Evolutionary conservation across 2,113 vertebrate genomes (phyloP).

Genomic region (Elanus axillaris): DNA sequence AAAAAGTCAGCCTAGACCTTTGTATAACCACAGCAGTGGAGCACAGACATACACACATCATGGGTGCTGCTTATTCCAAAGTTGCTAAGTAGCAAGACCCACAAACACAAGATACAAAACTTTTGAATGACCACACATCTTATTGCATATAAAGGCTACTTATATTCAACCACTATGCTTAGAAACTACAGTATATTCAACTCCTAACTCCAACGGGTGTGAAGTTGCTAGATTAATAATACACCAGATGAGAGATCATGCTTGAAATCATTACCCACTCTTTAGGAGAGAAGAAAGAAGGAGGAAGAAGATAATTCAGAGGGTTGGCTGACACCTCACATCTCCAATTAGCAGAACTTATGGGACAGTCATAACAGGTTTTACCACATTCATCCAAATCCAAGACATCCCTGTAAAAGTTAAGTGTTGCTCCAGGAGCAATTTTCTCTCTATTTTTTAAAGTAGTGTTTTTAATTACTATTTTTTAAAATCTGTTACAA

Average conservation of each 20-base stretch:
- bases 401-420: not conserved
- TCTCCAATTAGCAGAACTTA: not conserved
- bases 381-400: conserved; percentile 42
- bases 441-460: not conserved
- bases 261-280: not conserved
- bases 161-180: not conserved
- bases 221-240: not conserved
- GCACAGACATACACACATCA: not conserved
- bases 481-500: not conserved
- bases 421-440: not conserved
- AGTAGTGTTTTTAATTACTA: not conserved
- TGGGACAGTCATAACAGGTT: conserved; percentile 37
- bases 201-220: not conserved
- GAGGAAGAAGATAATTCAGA: conserved; percentile 18
- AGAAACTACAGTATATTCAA: not conserved
- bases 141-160: not conserved
- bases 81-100: not conserved
- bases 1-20: not conserved
- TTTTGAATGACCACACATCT: not conserved
- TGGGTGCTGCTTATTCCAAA: not conserved
- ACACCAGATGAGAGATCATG: not conserved
- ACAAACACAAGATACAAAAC: not conserved
- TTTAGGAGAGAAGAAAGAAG: conserved; percentile 37
- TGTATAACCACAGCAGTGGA: not conserved
- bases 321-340: not conserved